phyloP scores from a whole-genome alignment of 2,888 invertebrate species.

The Sinodicranocentrus sp. region DNA sequence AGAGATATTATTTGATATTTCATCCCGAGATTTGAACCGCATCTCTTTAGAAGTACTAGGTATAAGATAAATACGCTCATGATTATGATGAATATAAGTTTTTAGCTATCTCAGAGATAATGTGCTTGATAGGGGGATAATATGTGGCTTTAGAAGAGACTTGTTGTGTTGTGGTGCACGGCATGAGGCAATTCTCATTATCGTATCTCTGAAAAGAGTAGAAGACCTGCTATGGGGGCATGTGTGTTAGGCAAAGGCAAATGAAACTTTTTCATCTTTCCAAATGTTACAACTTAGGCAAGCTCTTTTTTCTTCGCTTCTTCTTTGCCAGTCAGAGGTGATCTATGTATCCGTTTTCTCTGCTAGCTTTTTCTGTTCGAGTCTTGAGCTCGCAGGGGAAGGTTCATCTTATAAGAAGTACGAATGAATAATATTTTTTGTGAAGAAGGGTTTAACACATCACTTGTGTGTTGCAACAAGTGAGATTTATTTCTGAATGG shows the following conservation, averaged over 20 bases:
- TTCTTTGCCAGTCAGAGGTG: conserved; percentile 23
- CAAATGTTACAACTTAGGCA: conserved; percentile 22
- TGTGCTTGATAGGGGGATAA: background rate
- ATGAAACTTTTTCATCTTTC: conserved; percentile 31
- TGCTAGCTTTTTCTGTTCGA: conserved; percentile 40
- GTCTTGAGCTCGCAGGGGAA: conserved; percentile 59
- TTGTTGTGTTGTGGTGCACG: conserved; percentile 54
- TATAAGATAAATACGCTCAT: conserved; percentile 11
- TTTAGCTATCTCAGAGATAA: background rate
- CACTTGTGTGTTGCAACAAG: background rate
- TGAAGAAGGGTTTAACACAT: too few species aligned
- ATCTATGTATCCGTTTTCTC: conserved; percentile 50
- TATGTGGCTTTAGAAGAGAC: conserved; percentile 1
- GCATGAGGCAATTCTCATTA: conserved; percentile 59
- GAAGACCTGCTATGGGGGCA: background rate
- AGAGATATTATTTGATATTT: background rate
- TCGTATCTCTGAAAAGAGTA: background rate
- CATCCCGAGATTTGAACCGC: background rate
- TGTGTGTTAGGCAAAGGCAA: conserved; percentile 32
- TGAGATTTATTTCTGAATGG: background rate
- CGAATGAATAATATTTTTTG: too few species aligned
- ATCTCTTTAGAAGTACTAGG: background rate
- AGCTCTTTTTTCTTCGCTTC: conserved; percentile 11
- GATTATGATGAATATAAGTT: background rate
- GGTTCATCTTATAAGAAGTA: too few species aligned